Base-by-base conservation (phyloP, 1,140 invertebrate species). In the Battus philenor region DNA sequence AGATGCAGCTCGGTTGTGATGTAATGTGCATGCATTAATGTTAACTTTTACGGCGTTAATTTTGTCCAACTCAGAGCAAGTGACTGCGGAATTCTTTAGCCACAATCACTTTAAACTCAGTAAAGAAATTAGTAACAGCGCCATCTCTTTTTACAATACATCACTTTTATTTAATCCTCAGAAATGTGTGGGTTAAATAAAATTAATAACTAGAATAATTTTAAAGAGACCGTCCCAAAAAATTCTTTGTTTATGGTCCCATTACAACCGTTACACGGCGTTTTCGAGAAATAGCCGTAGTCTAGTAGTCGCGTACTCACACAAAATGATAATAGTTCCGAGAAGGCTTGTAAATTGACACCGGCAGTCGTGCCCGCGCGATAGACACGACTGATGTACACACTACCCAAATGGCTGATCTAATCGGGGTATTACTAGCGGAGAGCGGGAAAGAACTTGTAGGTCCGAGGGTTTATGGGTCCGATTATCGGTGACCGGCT, bases 281-380 rank as follows among this genome's bases (percentile, higher is more conserved):
- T 46, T 61, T 54, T 48, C 56, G 26, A 47, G 47, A 50, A 58
- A 57, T 46, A 20, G 27, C 54, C 54, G 51, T 47, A 54, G 50
- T 47, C 45, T 51, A 51, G 56, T 51, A 45, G 48, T 48, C 17
- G 44, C 13, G 29, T 47, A 44, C 47, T 46, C 33, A 29, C 24
- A 41, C 38, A 26, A 34, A 54, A 51, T 44, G 47, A 46, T 57
- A 53, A 61, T 61, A 46, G 59, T 61, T 61, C 59, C 41, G 16
- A 31, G 59, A 61, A 61, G 59, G 58, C 41, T 29, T 41, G 38
- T 48, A 29, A 46, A 47, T 48, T 54, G 41, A 47, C 47, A 44
- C 47, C 46, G 34, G 39, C 41, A 27, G 26, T 54, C 55, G 54
- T 54, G 55, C 22, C 8, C 12, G 6, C 11, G 13, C 15, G 15